Base-by-base conservation (phyloP, 2,888 invertebrate genomes). In the Dasysyrphus tricinctus region DNA sequence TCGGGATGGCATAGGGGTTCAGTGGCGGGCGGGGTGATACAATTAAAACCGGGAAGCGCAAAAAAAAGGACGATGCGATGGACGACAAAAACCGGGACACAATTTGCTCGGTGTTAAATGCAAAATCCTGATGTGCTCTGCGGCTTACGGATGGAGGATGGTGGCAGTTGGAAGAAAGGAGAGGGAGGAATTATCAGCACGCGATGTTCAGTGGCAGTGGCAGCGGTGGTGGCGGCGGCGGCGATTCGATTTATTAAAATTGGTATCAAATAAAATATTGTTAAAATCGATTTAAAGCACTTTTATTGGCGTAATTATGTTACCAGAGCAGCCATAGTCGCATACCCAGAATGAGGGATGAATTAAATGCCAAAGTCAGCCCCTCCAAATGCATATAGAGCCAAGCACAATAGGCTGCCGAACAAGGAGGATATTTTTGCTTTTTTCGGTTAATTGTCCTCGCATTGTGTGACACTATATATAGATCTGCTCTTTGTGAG, bases 211-310 rank as follows among this genome's bases (percentile, higher is more conserved):
- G 24, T 32, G 14, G 29, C 24, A 14, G 16, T 19, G 37, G 8
- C 8, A 34, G 29, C 3, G 67, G 29, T 0, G 74, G 44, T 5
- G 29, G 24, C 51, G 8, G n/a, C 2, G 54, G 24, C 44, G 49
- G 80, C 73, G 69, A 86, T 86, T 82, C 81, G 86, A 86, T 86
- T 86, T 86, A 86, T 86, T 86, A 86, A 86, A 86, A 86, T 82
- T 82, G 86, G 81, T 86, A 86, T 86, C 81, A 86, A 86, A 82
- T 86, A 86, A 86, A 86, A 86, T 86, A 86, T 86, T 86, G 86
- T 86, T 81, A 86, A 85, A 86, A 86, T 86, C 86, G 86, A 86
- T 86, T 86, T 86, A 86, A 86, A 82, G 79, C 70, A 75, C 82
- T 86, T 86, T 86, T 86, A 86, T 86, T 82, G 81, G 86, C 81